Conservation (phyloP, 2,797 vertebrate species). For the Limnodromus scolopaceus region DNA sequence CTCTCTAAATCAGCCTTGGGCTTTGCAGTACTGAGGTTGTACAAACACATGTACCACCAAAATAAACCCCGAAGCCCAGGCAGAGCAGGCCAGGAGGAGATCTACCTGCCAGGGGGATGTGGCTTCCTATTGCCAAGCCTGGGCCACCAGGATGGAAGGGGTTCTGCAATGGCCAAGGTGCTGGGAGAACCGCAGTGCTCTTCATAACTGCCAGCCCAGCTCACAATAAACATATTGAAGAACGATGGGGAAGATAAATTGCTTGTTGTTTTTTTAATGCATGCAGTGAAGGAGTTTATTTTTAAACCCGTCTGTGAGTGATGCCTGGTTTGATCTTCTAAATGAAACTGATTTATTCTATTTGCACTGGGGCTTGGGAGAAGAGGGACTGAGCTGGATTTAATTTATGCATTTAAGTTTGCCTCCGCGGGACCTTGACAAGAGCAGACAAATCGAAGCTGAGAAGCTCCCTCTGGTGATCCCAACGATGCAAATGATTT, state of each 20-base stretch:
- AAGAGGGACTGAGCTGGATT: not conserved
- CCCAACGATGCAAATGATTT: not conserved
- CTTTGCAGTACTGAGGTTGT: not conserved
- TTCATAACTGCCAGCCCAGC: not conserved
- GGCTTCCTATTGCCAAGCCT: not conserved
- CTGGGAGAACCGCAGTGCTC: accelerated
- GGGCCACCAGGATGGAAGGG: not conserved
- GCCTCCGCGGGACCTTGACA: not conserved
- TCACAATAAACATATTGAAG: not conserved
- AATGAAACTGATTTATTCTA: constrained; percentile 35
- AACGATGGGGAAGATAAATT: constrained; percentile 1
- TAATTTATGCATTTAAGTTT: not conserved
- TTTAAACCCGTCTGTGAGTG: constrained; percentile 8
- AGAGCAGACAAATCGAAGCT: not conserved
- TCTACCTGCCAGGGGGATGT: not conserved
- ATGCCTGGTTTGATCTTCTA: constrained; percentile 24
- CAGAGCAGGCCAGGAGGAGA: not conserved
- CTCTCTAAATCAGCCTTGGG: not conserved
- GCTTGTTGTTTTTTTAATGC: not conserved
- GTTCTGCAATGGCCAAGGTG: not conserved
- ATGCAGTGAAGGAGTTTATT: constrained; percentile 17
- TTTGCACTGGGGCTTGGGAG: not conserved
- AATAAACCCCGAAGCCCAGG: not conserved
- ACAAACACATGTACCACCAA: not conserved
- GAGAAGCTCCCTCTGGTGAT: not conserved